Conservation (phyloP, 2,888 invertebrate genomes). For the Cybosia mesomella region DNA sequence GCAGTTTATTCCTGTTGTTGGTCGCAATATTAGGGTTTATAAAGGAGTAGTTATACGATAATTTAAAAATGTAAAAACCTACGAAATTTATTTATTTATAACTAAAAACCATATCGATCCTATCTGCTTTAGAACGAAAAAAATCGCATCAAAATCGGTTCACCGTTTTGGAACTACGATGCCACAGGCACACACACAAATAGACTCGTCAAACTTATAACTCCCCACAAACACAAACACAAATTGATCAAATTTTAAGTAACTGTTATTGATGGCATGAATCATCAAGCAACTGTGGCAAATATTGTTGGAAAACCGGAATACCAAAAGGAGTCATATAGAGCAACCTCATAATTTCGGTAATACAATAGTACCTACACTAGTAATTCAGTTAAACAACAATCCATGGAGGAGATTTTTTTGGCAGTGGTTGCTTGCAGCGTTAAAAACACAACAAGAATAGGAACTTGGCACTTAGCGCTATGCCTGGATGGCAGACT, state of each 20-base stretch:
- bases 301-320: background rate
- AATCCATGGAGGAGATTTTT: background rate
- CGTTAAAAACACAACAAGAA: background rate
- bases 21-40: conserved; percentile 68
- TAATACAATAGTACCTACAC: background rate
- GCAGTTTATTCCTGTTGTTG: conserved; percentile 64
- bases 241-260: conserved; percentile 1
- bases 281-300: background rate
- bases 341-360: background rate
- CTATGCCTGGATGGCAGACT: background rate
- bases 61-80: no score
- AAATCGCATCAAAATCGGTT: no score
- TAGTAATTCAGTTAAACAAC: background rate
- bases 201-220: no score
- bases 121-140: no score
- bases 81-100: no score
- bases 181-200: no score
- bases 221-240: no score
- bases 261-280: background rate
- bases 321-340: background rate
- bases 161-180: no score
- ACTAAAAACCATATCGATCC: no score
- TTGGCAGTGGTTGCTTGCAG: background rate
- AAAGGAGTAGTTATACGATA: background rate
- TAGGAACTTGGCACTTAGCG: background rate